phyloP scores from a whole-genome alignment of 2,113 vertebrate species.

The Spea multiplicata region DNA sequence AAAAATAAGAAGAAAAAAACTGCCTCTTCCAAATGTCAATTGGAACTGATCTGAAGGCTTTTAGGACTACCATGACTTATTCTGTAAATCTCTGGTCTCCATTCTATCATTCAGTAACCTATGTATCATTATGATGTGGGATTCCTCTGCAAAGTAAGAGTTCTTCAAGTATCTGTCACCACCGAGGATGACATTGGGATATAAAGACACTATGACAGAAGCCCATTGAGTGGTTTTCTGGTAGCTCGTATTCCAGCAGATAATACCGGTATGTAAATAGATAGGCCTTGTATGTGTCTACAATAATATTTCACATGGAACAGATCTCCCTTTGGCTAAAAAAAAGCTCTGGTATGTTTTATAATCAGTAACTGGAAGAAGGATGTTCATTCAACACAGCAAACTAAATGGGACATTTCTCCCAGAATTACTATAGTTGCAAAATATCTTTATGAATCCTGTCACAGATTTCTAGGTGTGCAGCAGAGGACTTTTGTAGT shows the following conservation, averaged over 20 bases:
- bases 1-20: too few species aligned
- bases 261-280: constrained; percentile 48
- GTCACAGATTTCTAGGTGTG: constrained; percentile 13
- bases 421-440: constrained; percentile 11
- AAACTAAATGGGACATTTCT: constrained; percentile 25
- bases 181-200: constrained; percentile 6
- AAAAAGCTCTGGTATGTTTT: constrained; percentile 29
- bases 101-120: too few species aligned
- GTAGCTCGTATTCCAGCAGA: constrained; percentile 28
- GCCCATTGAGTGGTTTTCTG: constrained; percentile 29
- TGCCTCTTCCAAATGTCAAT: too few species aligned
- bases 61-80: too few species aligned
- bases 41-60: too few species aligned
- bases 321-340: constrained; percentile 42
- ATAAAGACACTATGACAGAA: constrained; percentile 34
- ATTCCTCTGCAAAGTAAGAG: too few species aligned
- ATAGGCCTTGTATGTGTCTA: constrained; percentile 42
- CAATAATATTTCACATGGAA: constrained; percentile 38
- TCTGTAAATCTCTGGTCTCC: too few species aligned
- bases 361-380: constrained; percentile 35
- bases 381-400: constrained; percentile 22
- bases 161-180: constrained; percentile 19
- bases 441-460: constrained; percentile 33
- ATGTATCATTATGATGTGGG: too few species aligned
- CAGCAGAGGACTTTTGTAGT: constrained; percentile 2